Evolutionary conservation across 2,113 vertebrate species (phyloP).

Genomic region (Macrotis lagotis): DNA sequence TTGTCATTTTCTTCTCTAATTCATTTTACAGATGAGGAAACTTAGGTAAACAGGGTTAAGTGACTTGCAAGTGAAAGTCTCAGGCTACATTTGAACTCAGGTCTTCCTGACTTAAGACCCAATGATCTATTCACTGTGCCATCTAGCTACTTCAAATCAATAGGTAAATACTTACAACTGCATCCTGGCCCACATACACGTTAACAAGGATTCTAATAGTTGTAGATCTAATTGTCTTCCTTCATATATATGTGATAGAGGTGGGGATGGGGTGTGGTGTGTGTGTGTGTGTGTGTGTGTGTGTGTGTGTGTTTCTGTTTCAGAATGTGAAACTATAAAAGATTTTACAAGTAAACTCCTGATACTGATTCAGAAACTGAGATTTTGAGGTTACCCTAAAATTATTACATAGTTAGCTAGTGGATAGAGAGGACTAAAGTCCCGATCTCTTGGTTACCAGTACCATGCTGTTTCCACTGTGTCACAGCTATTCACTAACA

Average conservation of each 20-base stretch:
- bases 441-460: not conserved
- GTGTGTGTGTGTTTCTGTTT: not conserved
- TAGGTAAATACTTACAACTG: slow-evolving; percentile 5
- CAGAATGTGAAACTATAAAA: not conserved
- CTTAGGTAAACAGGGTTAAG: not conserved
- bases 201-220: slow-evolving; percentile 8
- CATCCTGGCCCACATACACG: slow-evolving; percentile 41
- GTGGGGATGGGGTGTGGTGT: too few species aligned
- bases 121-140: not conserved
- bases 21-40: not conserved
- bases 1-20: not conserved
- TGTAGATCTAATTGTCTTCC: not conserved
- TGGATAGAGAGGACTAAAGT: not conserved
- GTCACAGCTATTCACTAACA: slow-evolving; percentile 29
- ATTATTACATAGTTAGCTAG: not conserved
- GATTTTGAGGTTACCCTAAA: not conserved
- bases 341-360: not conserved
- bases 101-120: not conserved
- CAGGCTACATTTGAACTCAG: not conserved
- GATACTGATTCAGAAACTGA: not conserved
- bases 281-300: too few species aligned
- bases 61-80: too few species aligned
- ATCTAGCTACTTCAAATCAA: not conserved
- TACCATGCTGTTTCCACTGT: not conserved
- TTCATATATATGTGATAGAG: too few species aligned